These are phyloP conservation scores for Scaptomyza cyrtandrae DNA, from an alignment of 2,888 invertebrate genomes.

Conservation along the genomic window DNA sequence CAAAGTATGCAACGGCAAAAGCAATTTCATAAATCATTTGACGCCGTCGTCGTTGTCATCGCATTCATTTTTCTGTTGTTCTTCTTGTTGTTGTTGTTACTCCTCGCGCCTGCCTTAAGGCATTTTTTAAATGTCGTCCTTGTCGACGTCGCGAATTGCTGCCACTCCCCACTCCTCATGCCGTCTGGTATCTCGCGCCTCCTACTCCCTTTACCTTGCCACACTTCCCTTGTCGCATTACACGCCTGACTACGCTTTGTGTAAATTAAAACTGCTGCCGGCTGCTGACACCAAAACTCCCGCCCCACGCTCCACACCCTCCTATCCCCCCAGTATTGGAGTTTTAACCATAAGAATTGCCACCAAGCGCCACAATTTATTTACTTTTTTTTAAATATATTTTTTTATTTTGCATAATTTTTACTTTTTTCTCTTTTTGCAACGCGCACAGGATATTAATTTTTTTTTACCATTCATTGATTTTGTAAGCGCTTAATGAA, in stretches of 20 bases:
- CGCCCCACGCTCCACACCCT: neutral
- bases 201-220: neutral
- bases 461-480: conserved; percentile 83
- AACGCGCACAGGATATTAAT: conserved; percentile 81
- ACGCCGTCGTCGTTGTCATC: conserved; percentile 56
- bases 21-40: conserved; percentile 84
- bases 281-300: conserved; percentile 33
- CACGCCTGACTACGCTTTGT: conserved; percentile 79
- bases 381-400: conserved; percentile 18
- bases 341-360: conserved; percentile 50
- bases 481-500: conserved; percentile 72
- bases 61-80: conserved; percentile 1
- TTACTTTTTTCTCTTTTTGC: conserved; percentile 28
- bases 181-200: neutral
- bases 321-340: too few relatives aligned
- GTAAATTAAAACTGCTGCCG: conserved; percentile 79
- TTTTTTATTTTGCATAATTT: conserved; percentile 5
- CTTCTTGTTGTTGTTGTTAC: neutral
- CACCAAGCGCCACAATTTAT: conserved; percentile 20
- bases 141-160: conserved; percentile 40
- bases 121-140: conserved; percentile 74
- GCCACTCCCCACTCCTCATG: neutral
- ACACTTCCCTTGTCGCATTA: conserved; percentile 58
- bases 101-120: conserved; percentile 63
- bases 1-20: conserved; percentile 68